Conservation (phyloP, 2,888 invertebrate genomes). For the Pyrocoelia pectoralis region DNA sequence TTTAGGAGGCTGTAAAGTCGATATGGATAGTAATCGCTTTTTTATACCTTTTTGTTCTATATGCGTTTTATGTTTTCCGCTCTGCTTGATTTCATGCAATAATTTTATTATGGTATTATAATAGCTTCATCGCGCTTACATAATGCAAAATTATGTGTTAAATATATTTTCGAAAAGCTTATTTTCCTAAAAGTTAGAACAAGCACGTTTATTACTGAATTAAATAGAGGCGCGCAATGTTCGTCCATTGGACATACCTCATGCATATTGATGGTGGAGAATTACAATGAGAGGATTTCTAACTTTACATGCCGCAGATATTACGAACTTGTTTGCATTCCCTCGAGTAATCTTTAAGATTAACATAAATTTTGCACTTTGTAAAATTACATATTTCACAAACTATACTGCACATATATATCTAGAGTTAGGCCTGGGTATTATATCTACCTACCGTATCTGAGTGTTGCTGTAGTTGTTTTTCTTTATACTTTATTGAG, state of each 20-base stretch:
- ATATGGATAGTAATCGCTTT: slow-evolving; percentile 40
- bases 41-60: slow-evolving; percentile 36
- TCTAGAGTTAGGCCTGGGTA: neutral
- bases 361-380: slow-evolving; percentile 49
- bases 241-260: slow-evolving; percentile 46
- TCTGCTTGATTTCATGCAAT: slow-evolving; percentile 8
- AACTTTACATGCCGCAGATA: slow-evolving; percentile 46
- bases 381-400: slow-evolving; percentile 43
- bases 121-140: neutral
- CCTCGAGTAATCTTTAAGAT: slow-evolving; percentile 47
- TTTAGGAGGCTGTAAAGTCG: slow-evolving; percentile 42
- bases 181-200: slow-evolving; percentile 22
- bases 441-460: neutral
- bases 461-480: neutral
- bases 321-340: slow-evolving; percentile 51
- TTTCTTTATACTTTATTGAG: neutral
- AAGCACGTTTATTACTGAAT: slow-evolving; percentile 32
- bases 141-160: neutral
- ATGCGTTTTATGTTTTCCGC: slow-evolving; percentile 30
- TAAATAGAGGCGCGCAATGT: slow-evolving; percentile 43
- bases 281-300: slow-evolving; percentile 46
- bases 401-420: slow-evolving; percentile 6
- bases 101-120: neutral
- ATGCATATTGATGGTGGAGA: slow-evolving; percentile 50
- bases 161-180: slow-evolving; percentile 14